Percentiles rank a stretch among this genome's conserved stretches.
phyloP scores from a whole-genome alignment of 2,888 invertebrate genomes.

The Drosophila anomalipes region DNA sequence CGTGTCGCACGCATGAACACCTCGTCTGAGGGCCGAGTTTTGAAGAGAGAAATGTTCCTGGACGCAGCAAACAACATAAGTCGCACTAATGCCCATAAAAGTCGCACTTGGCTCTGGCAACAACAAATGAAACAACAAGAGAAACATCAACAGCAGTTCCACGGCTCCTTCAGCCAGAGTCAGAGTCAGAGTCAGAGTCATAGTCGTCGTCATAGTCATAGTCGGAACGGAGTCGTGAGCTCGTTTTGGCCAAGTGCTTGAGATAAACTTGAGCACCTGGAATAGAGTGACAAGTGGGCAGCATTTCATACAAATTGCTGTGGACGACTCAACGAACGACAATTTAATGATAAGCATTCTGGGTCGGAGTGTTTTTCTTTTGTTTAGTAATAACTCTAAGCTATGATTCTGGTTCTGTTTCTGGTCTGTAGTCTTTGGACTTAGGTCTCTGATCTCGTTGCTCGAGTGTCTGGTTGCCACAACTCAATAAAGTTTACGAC shows the following conservation, averaged over 20 bases:
- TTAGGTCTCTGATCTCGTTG: neutral
- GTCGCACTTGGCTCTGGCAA: constrained; percentile 61
- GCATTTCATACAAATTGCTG: constrained; percentile 81
- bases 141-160: constrained; percentile 4
- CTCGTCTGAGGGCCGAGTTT: constrained; percentile 51
- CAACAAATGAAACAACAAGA: constrained; percentile 12
- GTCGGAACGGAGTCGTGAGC: constrained; percentile 49
- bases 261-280: constrained; percentile 78
- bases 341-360: constrained; percentile 77
- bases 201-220: constrained; percentile 11
- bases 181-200: constrained; percentile 9
- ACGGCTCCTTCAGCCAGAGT: constrained; percentile 10
- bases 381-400: constrained; percentile 22
- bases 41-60: constrained; percentile 42
- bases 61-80: constrained; percentile 76
- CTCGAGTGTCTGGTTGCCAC: constrained; percentile 54
- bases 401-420: constrained; percentile 3
- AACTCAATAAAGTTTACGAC: constrained; percentile 78
- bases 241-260: constrained; percentile 71
- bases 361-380: constrained; percentile 27
- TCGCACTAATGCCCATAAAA: constrained; percentile 80
- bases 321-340: constrained; percentile 67
- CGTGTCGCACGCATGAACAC: constrained; percentile 80
- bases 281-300: constrained; percentile 80
- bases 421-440: neutral